These are phyloP conservation scores for Bubo bubo DNA, from an alignment of 2,113 vertebrate species.

Conservation along the genomic window DNA sequence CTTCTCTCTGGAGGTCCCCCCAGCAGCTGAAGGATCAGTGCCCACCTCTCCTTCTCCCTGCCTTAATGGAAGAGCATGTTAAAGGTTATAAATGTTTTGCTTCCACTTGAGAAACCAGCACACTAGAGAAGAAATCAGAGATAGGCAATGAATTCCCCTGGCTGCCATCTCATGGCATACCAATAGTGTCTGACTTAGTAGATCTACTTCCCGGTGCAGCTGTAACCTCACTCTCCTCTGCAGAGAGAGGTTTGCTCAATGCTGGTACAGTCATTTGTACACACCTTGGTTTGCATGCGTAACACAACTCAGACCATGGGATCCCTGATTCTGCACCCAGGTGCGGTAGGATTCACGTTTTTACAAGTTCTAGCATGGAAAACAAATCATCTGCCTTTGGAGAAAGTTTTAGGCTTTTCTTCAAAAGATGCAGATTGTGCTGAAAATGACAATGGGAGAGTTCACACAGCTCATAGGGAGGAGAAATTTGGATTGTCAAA, in stretches of 20 bases:
- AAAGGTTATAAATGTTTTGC: neutral
- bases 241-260: neutral
- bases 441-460: neutral
- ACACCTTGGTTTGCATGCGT: rapidly evolving
- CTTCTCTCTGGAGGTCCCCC: neutral
- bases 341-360: rapidly evolving
- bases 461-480: neutral
- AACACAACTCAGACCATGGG: neutral
- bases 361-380: neutral
- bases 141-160: neutral
- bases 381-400: neutral
- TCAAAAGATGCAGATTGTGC: neutral
- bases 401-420: neutral
- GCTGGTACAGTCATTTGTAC: neutral
- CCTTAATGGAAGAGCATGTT: neutral
- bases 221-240: neutral
- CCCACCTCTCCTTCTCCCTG: neutral
- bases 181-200: rapidly evolving
- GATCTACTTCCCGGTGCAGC: neutral
- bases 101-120: neutral
- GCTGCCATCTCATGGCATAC: neutral
- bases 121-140: neutral
- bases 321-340: neutral
- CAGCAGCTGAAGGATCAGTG: rapidly evolving
- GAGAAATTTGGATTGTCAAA: neutral